Evolutionary conservation across 2,113 vertebrate species (phyloP).

Genomic region (Myocastor coypus): DNA sequence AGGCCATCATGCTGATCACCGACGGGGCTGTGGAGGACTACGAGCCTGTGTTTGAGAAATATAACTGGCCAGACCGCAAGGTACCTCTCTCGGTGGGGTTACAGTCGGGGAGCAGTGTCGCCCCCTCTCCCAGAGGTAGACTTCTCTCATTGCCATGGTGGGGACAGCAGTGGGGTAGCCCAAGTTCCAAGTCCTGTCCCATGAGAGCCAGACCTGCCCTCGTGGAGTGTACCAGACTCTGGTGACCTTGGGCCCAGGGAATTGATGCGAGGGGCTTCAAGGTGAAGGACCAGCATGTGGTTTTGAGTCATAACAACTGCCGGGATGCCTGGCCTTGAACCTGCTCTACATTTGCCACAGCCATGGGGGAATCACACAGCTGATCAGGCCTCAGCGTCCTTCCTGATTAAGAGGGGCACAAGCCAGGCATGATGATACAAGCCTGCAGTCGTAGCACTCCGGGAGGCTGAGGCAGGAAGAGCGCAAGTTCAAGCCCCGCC

Average conservation of each 20-base stretch:
- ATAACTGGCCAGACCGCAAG: constrained; percentile 96
- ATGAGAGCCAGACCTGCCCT: neutral
- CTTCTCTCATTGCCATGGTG: neutral
- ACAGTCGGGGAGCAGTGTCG: rapidly evolving
- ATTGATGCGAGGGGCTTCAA: neutral
- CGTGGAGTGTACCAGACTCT: neutral
- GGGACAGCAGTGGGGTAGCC: too few relatives aligned
- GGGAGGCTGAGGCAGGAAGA: neutral
- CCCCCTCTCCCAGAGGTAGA: neutral
- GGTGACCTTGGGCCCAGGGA: neutral
- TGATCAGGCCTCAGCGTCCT: neutral
- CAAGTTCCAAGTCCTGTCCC: neutral
- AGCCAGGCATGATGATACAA: neutral
- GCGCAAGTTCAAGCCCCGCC: neutral
- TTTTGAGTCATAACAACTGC: neutral
- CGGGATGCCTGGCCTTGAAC: rapidly evolving
- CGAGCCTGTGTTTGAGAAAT: constrained; percentile 94
- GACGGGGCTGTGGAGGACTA: constrained; percentile 97
- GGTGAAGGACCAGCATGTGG: neutral
- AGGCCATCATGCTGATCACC: constrained; percentile 98
- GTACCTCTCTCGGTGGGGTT: constrained; percentile 81
- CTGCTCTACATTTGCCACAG: too few relatives aligned
- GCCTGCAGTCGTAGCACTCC: neutral
- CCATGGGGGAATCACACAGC: neutral
- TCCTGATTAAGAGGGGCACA: neutral